phyloP scores from a whole-genome alignment of 2,113 vertebrate genomes.

The Ptychochromis oligacanthus region DNA sequence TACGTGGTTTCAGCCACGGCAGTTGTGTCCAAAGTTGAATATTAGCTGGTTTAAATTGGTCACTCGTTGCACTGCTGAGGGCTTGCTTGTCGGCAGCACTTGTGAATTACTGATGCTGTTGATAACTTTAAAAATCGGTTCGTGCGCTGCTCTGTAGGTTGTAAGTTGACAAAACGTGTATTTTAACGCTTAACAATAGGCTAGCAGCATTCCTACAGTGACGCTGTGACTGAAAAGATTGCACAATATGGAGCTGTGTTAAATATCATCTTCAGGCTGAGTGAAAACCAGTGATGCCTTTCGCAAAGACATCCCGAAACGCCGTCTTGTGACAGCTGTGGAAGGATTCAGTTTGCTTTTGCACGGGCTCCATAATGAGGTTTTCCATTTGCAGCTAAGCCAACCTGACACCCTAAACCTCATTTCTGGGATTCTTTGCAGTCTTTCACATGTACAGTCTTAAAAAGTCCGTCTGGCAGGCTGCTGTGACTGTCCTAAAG shows the following conservation, averaged over 20 bases:
- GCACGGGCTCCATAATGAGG: background rate
- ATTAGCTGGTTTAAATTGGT: background rate
- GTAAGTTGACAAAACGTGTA: background rate
- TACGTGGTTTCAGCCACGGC: background rate
- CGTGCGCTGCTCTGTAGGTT: background rate
- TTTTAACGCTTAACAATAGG: background rate
- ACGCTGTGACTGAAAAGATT: background rate
- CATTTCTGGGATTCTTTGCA: conserved; percentile 36
- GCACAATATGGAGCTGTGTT: background rate
- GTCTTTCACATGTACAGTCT: conserved; percentile 33
- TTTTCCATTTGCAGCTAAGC: conserved; percentile 17
- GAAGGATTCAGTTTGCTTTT: background rate
- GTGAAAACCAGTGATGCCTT: background rate
- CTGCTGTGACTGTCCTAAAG: conserved; percentile 5
- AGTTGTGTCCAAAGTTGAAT: background rate
- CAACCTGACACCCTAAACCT: conserved; percentile 28
- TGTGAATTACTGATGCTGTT: conserved; percentile 33
- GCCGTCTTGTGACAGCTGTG: background rate
- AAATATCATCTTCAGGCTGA: background rate
- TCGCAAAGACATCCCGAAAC: background rate
- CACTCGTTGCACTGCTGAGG: background rate
- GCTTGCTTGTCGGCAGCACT: conserved; percentile 5
- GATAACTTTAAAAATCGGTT: background rate
- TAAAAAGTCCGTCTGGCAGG: conserved; percentile 8
- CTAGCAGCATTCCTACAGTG: background rate